Base-by-base conservation (phyloP, 2,888 invertebrate genomes). In the Caenorhabditis sp. region DNA sequence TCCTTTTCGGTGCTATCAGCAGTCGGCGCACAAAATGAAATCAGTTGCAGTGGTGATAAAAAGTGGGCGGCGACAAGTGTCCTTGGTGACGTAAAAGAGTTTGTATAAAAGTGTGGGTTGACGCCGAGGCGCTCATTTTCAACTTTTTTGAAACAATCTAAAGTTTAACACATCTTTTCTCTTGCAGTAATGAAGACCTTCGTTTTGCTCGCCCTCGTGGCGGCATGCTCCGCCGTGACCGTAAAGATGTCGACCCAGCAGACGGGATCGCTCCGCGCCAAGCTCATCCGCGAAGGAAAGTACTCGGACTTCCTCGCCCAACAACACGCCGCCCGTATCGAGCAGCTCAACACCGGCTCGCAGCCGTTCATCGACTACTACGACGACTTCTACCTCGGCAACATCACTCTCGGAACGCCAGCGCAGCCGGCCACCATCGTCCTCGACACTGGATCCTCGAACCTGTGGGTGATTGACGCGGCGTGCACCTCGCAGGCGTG, bases 321-420 rank as follows among this genome's bases (percentile, higher is more conserved):
- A 20, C 70, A 73, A 46, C 59, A 78, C 68, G 68, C 66, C 20
- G 56, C 68, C 35, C 50, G 72, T 43, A 55, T 39, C 37, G 41
- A 71, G 48, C 68, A 76, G 43, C 70, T 79, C 32, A 71, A 70
- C 61, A 35, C 77, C 13, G 84, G 81, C 20, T 68, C 63, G n/a
- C 82, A 84, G 70, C 84, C 84, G 30, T 84, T 84, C 81, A 46
- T 85, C 70, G 85, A 85, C 76, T 86, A 84, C 65, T 84, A 56
- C 52, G 85, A 85, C 63, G 85, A 85, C 79, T 86, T 86, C 85
- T 86, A 86, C 77, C 83, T 86, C 65, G 86, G 85, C 73, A 82
- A 84, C 81, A 84, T 85, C 80, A 82, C 84, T 61, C 70, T 86
- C 55, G 86, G 86, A 80, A 85, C 86, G 22, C 78, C 78, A 62